A percentile compares a stretch with the other conserved stretches of the same genome.
Conservation (phyloP, 2,888 invertebrate species). For the Noctuana brunneofusca region DNA sequence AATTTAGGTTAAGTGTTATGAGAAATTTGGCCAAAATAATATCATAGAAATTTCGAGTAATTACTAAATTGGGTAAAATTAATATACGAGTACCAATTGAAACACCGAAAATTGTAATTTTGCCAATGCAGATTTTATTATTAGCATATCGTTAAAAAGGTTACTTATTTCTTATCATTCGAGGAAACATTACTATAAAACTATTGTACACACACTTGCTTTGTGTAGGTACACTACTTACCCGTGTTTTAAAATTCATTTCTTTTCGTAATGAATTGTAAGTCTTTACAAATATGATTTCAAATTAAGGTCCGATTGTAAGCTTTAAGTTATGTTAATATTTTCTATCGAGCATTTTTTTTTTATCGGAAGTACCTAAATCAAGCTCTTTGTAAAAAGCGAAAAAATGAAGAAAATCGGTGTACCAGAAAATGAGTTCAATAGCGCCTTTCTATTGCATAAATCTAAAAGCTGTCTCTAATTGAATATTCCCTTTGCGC, state of each 20-base stretch:
- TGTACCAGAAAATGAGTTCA: constrained; percentile 42
- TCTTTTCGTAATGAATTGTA: too few relatives aligned
- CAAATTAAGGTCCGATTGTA: not conserved
- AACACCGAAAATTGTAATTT: too few relatives aligned
- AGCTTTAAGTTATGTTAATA: not conserved
- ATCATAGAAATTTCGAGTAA: constrained; percentile 41
- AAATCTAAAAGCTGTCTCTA: constrained; percentile 74
- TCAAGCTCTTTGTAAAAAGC: constrained; percentile 16
- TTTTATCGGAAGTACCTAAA: too few relatives aligned
- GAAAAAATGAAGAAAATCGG: constrained; percentile 53
- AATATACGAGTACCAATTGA: too few relatives aligned
- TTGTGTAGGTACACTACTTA: too few relatives aligned
- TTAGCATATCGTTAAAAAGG: too few relatives aligned
- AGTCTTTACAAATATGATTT: too few relatives aligned
- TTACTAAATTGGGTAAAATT: constrained; percentile 18
- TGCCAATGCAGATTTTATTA: too few relatives aligned
- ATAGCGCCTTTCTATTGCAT: constrained; percentile 56
- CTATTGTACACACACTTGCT: too few relatives aligned
- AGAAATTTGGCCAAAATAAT: constrained; percentile 40
- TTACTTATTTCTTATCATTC: too few relatives aligned
- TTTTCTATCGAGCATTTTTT: not conserved
- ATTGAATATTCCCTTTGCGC: constrained; percentile 81
- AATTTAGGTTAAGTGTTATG: constrained; percentile 51
- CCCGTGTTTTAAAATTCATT: too few relatives aligned
- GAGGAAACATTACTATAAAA: too few relatives aligned